Evolutionary conservation across 2,113 vertebrate species (phyloP).

Genomic region (Stictonetta naevosa): DNA sequence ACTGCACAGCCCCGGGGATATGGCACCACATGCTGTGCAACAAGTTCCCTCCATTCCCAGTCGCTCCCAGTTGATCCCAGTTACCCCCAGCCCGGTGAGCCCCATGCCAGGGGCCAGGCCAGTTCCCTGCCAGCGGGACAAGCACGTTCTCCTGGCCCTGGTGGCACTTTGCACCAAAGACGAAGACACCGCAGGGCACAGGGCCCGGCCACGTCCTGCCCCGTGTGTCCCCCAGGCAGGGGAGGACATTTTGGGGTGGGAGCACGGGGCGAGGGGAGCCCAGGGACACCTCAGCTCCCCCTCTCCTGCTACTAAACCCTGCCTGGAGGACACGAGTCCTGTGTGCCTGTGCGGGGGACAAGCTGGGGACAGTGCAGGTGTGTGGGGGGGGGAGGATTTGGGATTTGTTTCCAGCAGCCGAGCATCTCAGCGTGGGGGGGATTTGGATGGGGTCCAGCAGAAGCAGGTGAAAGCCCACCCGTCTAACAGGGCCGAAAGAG

Average conservation of each 20-base stretch:
- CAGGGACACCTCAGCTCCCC: too few species aligned
- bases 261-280: not conserved
- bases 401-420: not conserved
- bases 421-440: not conserved
- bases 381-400: not conserved
- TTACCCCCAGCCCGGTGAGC: not conserved
- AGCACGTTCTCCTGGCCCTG: too few species aligned
- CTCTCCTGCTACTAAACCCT: not conserved
- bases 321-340: not conserved
- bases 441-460: not conserved
- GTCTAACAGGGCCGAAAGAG: not conserved
- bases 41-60: not conserved
- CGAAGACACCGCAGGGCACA: too few species aligned
- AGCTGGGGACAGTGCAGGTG: not conserved
- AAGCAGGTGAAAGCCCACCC: not conserved
- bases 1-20: accelerated
- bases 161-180: not conserved
- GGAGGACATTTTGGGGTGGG: not conserved
- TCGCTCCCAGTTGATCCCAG: not conserved
- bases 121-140: too few species aligned
- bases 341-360: too few species aligned
- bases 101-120: too few species aligned
- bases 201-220: too few species aligned
- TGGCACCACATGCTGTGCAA: not conserved
- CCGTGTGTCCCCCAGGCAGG: not conserved